A percentile compares a stretch with the other conserved stretches of the same genome.
phyloP scores from a whole-genome alignment of 2,797 vertebrate species.

The Sebastes hubbsi region DNA sequence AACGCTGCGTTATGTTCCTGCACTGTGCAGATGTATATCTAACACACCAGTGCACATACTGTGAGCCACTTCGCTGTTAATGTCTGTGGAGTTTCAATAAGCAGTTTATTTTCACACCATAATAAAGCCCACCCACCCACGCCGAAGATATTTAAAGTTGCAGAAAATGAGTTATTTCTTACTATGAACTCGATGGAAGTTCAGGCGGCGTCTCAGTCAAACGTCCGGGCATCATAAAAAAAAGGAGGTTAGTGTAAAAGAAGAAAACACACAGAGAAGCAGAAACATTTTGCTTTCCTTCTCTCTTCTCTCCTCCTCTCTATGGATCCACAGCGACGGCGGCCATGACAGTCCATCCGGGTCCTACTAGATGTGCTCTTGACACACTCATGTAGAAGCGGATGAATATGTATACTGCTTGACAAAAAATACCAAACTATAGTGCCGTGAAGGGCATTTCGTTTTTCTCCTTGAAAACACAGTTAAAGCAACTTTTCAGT shows the following conservation, averaged over 20 bases:
- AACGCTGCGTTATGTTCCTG: no score
- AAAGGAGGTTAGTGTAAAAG: slow-evolving; percentile 8
- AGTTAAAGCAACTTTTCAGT: background rate
- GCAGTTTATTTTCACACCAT: slow-evolving; percentile 61
- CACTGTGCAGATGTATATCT: no score
- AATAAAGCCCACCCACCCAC: slow-evolving; percentile 71
- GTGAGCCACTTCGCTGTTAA: no score
- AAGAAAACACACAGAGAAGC: slow-evolving; percentile 36
- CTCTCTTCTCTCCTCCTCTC: slow-evolving; percentile 83
- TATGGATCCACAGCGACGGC: slow-evolving; percentile 87
- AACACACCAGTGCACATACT: no score
- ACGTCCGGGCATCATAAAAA: slow-evolving; percentile 24
- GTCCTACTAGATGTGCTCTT: slow-evolving; percentile 69
- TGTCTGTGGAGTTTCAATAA: slow-evolving; percentile 52
- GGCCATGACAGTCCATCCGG: slow-evolving; percentile 99
- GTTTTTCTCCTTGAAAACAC: background rate
- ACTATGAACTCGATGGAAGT: slow-evolving; percentile 65
- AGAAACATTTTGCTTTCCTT: slow-evolving; percentile 83
- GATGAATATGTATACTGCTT: slow-evolving; percentile 78
- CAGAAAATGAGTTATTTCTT: slow-evolving; percentile 50
- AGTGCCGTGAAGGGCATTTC: slow-evolving; percentile 32
- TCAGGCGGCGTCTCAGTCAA: slow-evolving; percentile 24
- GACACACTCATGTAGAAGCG: slow-evolving; percentile 74
- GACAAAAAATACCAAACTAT: slow-evolving; percentile 49
- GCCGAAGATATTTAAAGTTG: slow-evolving; percentile 68